These are phyloP conservation scores for Elysia chlorotica DNA, from an alignment of 1,140 invertebrate genomes.

Conservation along the genomic window DNA sequence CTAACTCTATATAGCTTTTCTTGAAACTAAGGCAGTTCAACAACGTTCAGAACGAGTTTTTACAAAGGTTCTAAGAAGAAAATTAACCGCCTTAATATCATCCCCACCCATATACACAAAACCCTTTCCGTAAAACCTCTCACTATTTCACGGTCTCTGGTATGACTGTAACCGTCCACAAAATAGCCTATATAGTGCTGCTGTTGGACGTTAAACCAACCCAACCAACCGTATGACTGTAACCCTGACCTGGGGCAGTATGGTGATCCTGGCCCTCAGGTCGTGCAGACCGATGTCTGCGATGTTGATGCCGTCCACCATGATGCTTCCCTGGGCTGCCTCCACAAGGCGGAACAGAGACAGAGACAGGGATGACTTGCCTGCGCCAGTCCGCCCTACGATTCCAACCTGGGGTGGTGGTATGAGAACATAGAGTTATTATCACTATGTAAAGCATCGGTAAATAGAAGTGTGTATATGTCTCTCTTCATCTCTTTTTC, in stretches of 20 bases:
- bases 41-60: too few relatives aligned
- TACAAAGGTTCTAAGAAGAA: too few relatives aligned
- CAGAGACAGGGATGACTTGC: slow-evolving; percentile 12
- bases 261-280: slow-evolving; percentile 11
- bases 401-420: slow-evolving; percentile 1
- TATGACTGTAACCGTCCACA: too few relatives aligned
- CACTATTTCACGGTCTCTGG: too few relatives aligned
- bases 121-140: too few relatives aligned
- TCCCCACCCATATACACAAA: too few relatives aligned
- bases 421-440: background rate
- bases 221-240: too few relatives aligned
- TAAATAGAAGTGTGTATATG: slow-evolving; percentile 76
- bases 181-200: too few relatives aligned
- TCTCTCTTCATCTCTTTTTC: background rate
- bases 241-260: slow-evolving; percentile 8
- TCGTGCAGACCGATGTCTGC: slow-evolving; percentile 17
- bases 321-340: slow-evolving; percentile 5
- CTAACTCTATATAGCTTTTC: too few relatives aligned
- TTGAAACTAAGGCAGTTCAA: too few relatives aligned
- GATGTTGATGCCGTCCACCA: slow-evolving; percentile 11
- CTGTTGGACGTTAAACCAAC: too few relatives aligned
- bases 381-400: slow-evolving; percentile 16
- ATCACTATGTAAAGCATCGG: slow-evolving; percentile 69
- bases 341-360: slow-evolving; percentile 18
- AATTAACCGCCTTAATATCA: too few relatives aligned